phyloP scores from a whole-genome alignment of 2,888 invertebrate species.

The Mimas tiliae region DNA sequence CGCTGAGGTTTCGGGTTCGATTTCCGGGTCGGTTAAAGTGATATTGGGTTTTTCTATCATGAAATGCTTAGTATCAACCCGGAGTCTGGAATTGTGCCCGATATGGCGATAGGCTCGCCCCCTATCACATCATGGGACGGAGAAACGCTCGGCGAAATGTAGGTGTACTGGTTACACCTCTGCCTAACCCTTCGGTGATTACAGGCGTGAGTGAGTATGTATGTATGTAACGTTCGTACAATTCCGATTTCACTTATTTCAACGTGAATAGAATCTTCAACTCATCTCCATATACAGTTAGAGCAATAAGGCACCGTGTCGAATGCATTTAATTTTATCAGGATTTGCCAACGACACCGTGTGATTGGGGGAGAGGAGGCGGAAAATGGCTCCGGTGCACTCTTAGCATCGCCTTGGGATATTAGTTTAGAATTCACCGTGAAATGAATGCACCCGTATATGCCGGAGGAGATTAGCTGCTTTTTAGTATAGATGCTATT shows the following conservation, averaged over 20 bases:
- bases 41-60: no score
- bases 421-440: constrained; percentile 31
- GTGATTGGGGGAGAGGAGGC: constrained; percentile 36
- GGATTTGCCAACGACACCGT: constrained; percentile 30
- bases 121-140: no score
- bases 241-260: not conserved
- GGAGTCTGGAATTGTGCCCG: no score
- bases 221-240: no score
- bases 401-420: constrained; percentile 31
- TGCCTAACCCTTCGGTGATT: no score
- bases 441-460: constrained; percentile 32
- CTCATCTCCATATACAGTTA: constrained; percentile 1
- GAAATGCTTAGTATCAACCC: no score
- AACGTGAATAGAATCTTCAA: not conserved
- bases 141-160: no score
- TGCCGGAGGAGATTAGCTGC: constrained; percentile 8
- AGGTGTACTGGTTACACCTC: no score
- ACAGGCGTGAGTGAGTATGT: no score
- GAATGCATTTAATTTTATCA: constrained; percentile 19
- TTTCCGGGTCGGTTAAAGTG: no score
- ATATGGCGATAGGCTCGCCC: no score
- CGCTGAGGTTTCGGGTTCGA: no score
- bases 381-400: constrained; percentile 39
- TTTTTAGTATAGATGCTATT: not conserved
- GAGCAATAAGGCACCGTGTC: constrained; percentile 7